These are phyloP conservation scores for Acleris cristana DNA, from an alignment of 2,888 invertebrate species.

Conservation along the genomic window DNA sequence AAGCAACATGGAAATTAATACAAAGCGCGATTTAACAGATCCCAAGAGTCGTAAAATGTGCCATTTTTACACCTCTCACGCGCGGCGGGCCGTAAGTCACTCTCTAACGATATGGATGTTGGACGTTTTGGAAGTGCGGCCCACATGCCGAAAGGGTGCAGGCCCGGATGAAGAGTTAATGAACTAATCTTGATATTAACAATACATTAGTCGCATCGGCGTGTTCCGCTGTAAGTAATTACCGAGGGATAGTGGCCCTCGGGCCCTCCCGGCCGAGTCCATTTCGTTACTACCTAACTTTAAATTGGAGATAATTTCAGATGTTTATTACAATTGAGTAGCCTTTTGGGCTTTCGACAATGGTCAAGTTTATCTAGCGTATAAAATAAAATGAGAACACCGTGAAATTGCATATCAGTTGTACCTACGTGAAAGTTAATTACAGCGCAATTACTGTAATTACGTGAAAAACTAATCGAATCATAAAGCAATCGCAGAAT, in stretches of 20 bases:
- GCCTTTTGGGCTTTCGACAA: conserved; percentile 19
- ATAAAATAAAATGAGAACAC: not conserved
- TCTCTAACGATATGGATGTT: conserved; percentile 1
- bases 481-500: conserved; percentile 75
- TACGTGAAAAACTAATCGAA: conserved; percentile 76
- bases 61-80: conserved; percentile 59
- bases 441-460: conserved; percentile 54
- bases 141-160: conserved; percentile 43
- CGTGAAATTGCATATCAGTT: not conserved
- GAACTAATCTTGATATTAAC: conserved; percentile 83
- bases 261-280: conserved; percentile 38
- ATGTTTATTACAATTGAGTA: conserved; percentile 33
- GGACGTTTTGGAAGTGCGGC: conserved; percentile 10
- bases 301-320: conserved; percentile 38
- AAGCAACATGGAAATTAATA: conserved; percentile 74
- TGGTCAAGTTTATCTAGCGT: conserved; percentile 18
- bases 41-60: conserved; percentile 65
- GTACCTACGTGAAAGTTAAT: not conserved
- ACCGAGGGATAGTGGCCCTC: conserved; percentile 48
- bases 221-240: conserved; percentile 55
- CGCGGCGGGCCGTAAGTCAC: conserved; percentile 38
- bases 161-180: conserved; percentile 78
- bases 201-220: conserved; percentile 81
- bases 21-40: conserved; percentile 67
- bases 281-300: conserved; percentile 31